Evolutionary conservation across 2,888 invertebrate genomes (phyloP), one percentile per base, ranked within the genome.

Genomic region (Chrysolina americana): DNA sequence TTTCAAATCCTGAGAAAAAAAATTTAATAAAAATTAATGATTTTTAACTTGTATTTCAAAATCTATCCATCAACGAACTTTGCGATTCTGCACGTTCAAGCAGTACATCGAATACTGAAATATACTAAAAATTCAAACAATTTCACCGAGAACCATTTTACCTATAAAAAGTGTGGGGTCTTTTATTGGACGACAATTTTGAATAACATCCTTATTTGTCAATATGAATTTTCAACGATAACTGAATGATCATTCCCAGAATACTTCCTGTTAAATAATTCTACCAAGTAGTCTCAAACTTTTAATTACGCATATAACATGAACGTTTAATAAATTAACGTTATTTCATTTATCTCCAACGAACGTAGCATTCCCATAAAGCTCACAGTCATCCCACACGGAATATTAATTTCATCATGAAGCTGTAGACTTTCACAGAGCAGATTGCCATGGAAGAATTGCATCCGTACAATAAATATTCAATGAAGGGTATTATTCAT

Each of bases 381-480:
- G 21, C 11, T 21, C 11, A 19, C 11, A 19, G 5, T 53, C 21
- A 11, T 13, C 21, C 21, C 8, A 5, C 19, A 19, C 11, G 11
- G 53, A 53, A 53, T 53, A 53, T 53, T 23, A 23, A 53, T 53
- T 53, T 11, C 50, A 53, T 13, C 10, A 50, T 53, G 19, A 53
- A 53, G 21, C 53, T 21, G 21, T 53, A 10, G 13, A 21, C 21
- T 53, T 53, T 3, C 21, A 21, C 21, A 13, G 11, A 21, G 21
- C 13, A 53, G 9, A 53, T 53, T 23, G 53, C 3, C 21, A 21
- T 19, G 21, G 19, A 53, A 53, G 21, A 23, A 53, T 53, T 53
- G 21, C 21, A 53, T 13, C 13, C 21, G 6, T 21, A 17, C 11
- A n/a, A n/a, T n/a, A 19, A 1, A 36, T 10, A 53, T 53, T 21